Conservation (phyloP, 2,797 vertebrate genomes). For the Crocidura indochinensis region DNA sequence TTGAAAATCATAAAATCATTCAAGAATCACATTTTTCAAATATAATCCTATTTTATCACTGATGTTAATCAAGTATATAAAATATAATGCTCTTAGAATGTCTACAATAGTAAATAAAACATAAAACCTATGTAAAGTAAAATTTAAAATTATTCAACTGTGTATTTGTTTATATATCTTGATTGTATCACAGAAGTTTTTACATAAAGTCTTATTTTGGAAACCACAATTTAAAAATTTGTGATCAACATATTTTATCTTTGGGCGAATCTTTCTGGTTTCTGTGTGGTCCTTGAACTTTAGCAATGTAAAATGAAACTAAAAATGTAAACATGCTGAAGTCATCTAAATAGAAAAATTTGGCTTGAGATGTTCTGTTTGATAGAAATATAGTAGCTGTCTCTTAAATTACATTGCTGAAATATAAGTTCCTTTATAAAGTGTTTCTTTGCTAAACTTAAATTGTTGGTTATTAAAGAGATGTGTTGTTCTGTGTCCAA, state of each 20-base stretch:
- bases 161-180: no score
- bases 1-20: conserved; percentile 40
- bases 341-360: conserved; percentile 26
- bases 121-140: neutral
- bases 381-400: conserved; percentile 27
- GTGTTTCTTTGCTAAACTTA: conserved; percentile 6
- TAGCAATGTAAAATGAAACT: neutral
- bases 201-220: no score
- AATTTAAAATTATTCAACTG: no score
- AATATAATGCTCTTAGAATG: conserved; percentile 45
- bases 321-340: conserved; percentile 34
- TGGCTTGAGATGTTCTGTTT: conserved; percentile 11
- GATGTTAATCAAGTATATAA: conserved; percentile 4
- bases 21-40: conserved; percentile 44
- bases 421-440: conserved; percentile 7
- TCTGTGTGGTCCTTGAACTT: conserved; percentile 48
- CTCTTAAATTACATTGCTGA: conserved; percentile 44
- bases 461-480: conserved; percentile 17
- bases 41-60: neutral
- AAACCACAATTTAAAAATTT: no score
- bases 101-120: conserved; percentile 40
- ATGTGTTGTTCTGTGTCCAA: neutral
- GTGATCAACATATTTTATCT: neutral
- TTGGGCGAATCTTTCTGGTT: neutral
- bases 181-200: no score